A percentile compares a stretch with the other conserved stretches of the same genome.
Evolutionary conservation across 1,140 invertebrate genomes (phyloP).

Genomic region (Drosophila persimilis): DNA sequence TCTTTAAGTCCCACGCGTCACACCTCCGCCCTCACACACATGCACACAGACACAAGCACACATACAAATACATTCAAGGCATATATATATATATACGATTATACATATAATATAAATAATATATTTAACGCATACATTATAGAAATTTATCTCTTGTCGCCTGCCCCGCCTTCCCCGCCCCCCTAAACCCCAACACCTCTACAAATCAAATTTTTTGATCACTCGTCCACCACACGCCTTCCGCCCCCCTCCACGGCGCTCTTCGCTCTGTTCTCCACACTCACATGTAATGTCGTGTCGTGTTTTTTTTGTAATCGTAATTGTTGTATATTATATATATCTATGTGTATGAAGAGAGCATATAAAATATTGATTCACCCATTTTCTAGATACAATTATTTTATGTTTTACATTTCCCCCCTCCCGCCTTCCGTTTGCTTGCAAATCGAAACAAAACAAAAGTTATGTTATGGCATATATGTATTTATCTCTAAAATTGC

Average conservation of each 20-base stretch:
- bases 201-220: constrained; percentile 11
- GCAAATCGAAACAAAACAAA: constrained; percentile 12
- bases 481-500: constrained; percentile 4
- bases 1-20: constrained; percentile 56
- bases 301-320: constrained; percentile 75
- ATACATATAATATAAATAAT: constrained; percentile 63
- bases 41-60: constrained; percentile 25
- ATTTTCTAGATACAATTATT: constrained; percentile 31
- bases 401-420: constrained; percentile 20
- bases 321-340: constrained; percentile 65
- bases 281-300: constrained; percentile 59
- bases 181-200: neutral
- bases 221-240: neutral
- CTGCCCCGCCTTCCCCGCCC: constrained; percentile 3
- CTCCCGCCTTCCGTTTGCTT: neutral
- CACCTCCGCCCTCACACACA: constrained; percentile 9
- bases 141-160: constrained; percentile 45
- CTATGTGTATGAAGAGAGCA: constrained; percentile 45
- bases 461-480: constrained; percentile 32
- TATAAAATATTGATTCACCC: constrained; percentile 48
- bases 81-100: constrained; percentile 36
- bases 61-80: constrained; percentile 11
- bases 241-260: neutral
- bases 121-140: constrained; percentile 63
- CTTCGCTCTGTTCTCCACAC: constrained; percentile 9